Evolutionary conservation across 2,797 vertebrate genomes (phyloP).

Genomic region (Atherinosoma microstoma): DNA sequence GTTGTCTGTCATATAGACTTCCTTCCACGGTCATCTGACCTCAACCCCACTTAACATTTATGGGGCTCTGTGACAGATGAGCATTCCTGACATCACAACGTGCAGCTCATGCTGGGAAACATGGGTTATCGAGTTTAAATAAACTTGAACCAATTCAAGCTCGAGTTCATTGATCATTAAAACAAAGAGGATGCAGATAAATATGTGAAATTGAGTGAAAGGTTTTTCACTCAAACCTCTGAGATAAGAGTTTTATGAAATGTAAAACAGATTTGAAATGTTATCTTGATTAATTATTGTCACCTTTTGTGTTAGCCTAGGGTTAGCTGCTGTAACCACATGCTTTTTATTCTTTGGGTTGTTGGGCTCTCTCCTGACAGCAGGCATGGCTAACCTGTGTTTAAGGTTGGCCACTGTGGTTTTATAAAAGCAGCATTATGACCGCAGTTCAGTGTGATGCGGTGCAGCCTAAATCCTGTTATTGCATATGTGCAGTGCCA

Average conservation of each 20-base stretch:
- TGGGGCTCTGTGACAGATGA: slow-evolving; percentile 6
- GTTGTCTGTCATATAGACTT: slow-evolving; percentile 5
- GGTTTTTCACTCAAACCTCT: neutral
- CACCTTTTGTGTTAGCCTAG: slow-evolving; percentile 15
- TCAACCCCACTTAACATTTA: slow-evolving; percentile 13
- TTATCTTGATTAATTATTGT: neutral
- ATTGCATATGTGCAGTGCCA: slow-evolving; percentile 19
- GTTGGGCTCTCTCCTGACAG: slow-evolving; percentile 39
- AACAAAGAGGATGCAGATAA: neutral
- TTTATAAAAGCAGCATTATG: slow-evolving; percentile 47
- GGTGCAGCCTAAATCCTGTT: slow-evolving; percentile 24
- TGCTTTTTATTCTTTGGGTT: slow-evolving; percentile 11
- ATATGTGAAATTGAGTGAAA: neutral
- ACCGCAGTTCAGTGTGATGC: slow-evolving; percentile 41
- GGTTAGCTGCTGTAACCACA: slow-evolving; percentile 1
- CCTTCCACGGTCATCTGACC: slow-evolving; percentile 14
- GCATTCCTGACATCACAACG: slow-evolving; percentile 1
- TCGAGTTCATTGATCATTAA: neutral
- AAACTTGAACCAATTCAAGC: neutral
- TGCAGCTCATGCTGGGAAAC: slow-evolving; percentile 10
- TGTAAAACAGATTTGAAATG: neutral
- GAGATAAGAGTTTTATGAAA: neutral
- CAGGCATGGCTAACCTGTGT: slow-evolving; percentile 48
- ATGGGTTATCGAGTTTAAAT: slow-evolving; percentile 11
- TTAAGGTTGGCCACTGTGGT: slow-evolving; percentile 58